Conservation (phyloP, 2,113 vertebrate species). For the Mesoclemmys tuberculata region DNA sequence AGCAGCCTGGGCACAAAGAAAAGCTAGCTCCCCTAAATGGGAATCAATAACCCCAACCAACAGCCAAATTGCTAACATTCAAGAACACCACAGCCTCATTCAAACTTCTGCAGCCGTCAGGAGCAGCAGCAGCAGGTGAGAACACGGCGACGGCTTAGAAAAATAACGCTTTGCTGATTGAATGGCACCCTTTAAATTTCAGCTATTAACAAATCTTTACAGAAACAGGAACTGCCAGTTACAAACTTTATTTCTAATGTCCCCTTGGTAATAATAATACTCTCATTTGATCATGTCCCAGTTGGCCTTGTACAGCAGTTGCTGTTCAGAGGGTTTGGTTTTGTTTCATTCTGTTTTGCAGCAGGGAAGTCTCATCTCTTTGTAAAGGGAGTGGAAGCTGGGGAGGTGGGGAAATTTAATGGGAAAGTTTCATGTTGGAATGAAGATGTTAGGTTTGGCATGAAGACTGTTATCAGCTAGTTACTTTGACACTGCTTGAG, state of each 20-base stretch:
- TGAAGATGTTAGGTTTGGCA: constrained; percentile 82
- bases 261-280: constrained; percentile 81
- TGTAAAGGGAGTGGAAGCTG: background rate
- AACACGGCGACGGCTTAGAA: constrained; percentile 73
- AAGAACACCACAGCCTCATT: background rate
- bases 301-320: constrained; percentile 65
- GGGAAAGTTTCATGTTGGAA: constrained; percentile 70
- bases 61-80: background rate
- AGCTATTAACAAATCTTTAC: constrained; percentile 78
- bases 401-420: constrained; percentile 58
- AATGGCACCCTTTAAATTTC: constrained; percentile 77
- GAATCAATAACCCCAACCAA: background rate
- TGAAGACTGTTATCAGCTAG: constrained; percentile 74
- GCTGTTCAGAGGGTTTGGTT: constrained; percentile 57
- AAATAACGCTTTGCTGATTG: constrained; percentile 75
- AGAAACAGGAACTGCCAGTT: constrained; percentile 77
- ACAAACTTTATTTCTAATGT: constrained; percentile 78
- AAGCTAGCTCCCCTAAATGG: rapidly evolving
- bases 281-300: constrained; percentile 77
- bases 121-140: constrained; percentile 61
- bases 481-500: constrained; percentile 74
- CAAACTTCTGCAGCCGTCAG: constrained; percentile 43
- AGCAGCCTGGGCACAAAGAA: background rate
- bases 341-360: constrained; percentile 41
- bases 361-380: constrained; percentile 43